phyloP scores from a whole-genome alignment of 1,140 invertebrate species.

The Bombus cullumanus region DNA sequence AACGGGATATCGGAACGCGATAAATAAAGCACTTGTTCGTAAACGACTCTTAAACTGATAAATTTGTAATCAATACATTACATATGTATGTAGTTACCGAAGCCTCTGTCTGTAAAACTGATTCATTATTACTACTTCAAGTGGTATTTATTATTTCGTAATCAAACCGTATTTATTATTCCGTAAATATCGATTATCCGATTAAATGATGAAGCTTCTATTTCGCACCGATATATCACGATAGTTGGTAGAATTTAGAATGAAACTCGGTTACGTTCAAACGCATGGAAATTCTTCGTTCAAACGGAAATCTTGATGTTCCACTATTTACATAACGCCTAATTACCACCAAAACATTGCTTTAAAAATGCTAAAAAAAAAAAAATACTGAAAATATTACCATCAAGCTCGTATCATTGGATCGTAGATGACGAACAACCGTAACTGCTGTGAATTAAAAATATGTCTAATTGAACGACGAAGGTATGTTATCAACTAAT shows the following conservation, averaged over 20 bases:
- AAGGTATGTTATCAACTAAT: too few species aligned
- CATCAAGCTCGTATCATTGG: too few species aligned
- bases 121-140: neutral
- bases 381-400: too few species aligned
- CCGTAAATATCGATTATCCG: neutral
- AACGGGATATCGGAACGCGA: neutral
- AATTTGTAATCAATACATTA: neutral
- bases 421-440: too few species aligned
- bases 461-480: too few species aligned
- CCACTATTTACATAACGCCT: neutral
- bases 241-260: neutral
- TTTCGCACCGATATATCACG: neutral
- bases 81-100: neutral
- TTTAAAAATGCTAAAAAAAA: neutral
- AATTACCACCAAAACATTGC: too few species aligned
- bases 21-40: too few species aligned
- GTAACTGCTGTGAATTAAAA: too few species aligned
- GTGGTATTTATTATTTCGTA: neutral
- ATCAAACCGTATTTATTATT: neutral
- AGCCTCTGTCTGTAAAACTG: neutral
- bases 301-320: neutral
- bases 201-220: neutral
- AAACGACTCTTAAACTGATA: neutral
- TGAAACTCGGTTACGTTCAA: neutral
- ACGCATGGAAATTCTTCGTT: neutral